Conservation (phyloP, 1,140 invertebrate genomes). For the Drepana arcuata region DNA sequence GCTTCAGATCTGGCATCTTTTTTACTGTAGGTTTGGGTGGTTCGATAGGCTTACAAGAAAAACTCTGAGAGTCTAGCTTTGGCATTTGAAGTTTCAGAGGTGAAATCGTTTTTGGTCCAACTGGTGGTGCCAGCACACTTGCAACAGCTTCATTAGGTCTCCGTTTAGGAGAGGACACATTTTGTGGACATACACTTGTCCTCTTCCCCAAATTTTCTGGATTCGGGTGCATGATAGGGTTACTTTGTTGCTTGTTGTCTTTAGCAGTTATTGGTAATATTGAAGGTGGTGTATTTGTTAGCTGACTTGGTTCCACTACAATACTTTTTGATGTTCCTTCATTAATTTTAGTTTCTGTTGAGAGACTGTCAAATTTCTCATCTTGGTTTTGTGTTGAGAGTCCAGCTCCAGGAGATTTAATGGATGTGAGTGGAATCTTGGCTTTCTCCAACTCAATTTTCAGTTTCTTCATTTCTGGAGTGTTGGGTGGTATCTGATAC, state of each 20-base stretch:
- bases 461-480: conserved; percentile 56
- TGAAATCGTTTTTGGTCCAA: conserved; percentile 43
- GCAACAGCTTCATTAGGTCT: conserved; percentile 26
- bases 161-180: conserved; percentile 38
- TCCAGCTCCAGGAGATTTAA: conserved; percentile 7
- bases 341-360: conserved; percentile 16
- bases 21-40: conserved; percentile 33
- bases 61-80: conserved; percentile 30
- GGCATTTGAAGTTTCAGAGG: conserved; percentile 53
- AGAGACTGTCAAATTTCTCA: conserved; percentile 14
- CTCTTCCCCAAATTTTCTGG: conserved; percentile 34
- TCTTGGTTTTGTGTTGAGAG: conserved; percentile 13
- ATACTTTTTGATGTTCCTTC: conserved; percentile 15
- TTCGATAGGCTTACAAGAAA: conserved; percentile 27
- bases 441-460: conserved; percentile 56
- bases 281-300: no score
- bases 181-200: conserved; percentile 27
- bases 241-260: conserved; percentile 30
- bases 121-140: conserved; percentile 14
- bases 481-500: conserved; percentile 23
- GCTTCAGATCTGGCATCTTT: conserved; percentile 61
- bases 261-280: no score
- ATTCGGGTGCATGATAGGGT: conserved; percentile 19
- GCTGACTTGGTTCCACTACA: no score
- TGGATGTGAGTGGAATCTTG: conserved; percentile 27